Conservation (phyloP, 2,797 vertebrate genomes). For the Hippoglossus hippoglossus region DNA sequence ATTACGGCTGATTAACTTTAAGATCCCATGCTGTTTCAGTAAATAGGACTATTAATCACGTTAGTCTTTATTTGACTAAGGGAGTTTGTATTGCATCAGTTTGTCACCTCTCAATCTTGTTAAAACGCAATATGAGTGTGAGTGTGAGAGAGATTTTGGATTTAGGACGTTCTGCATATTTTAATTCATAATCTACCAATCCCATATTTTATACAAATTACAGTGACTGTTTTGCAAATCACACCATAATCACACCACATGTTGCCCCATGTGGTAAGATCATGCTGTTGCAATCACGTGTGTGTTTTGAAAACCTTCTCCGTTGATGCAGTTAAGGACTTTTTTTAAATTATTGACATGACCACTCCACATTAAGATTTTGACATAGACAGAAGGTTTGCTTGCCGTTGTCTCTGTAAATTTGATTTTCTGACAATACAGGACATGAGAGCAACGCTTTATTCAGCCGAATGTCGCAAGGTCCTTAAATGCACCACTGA, state of each 20-base stretch:
- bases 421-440: background rate
- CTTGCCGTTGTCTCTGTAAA: background rate
- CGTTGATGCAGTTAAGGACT: conserved; percentile 24
- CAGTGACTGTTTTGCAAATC: background rate
- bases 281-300: background rate
- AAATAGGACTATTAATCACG: conserved; percentile 52
- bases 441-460: background rate
- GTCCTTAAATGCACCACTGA: conserved; percentile 28
- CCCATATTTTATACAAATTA: background rate
- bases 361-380: background rate
- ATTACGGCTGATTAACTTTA: conserved; percentile 51
- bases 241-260: background rate
- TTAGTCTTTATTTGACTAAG: conserved; percentile 25
- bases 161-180: background rate
- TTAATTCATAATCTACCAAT: background rate
- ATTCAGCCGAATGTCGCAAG: background rate
- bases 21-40: conserved; percentile 31
- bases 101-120: background rate
- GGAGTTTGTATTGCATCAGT: conserved; percentile 20
- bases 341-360: background rate
- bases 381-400: background rate
- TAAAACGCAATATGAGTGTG: background rate
- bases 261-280: background rate
- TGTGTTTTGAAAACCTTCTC: background rate
- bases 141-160: background rate